These are phyloP conservation scores for Lithophane ornitopus DNA, from an alignment of 2,888 invertebrate genomes.

Conservation along the genomic window DNA sequence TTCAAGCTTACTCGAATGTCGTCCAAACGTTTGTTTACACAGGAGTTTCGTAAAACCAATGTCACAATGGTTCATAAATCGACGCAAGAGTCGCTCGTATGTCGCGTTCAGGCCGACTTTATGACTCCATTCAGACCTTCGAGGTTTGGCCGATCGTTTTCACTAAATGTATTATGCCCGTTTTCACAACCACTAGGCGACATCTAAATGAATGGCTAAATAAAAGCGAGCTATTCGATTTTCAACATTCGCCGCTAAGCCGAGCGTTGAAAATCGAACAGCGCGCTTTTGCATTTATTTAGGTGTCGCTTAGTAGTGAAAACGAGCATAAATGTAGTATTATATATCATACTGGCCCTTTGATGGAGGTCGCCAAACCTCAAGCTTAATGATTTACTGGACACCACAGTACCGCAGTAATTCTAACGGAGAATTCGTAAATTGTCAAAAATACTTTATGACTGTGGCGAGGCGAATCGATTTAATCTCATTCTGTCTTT, in stretches of 20 bases:
- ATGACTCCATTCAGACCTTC: conserved; percentile 85
- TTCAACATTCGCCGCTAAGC: not conserved
- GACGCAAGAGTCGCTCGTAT: conserved; percentile 69
- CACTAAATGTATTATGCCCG: conserved; percentile 77
- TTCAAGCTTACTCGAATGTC: conserved; percentile 60
- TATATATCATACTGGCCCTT: conserved; percentile 72
- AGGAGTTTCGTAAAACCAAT: conserved; percentile 80
- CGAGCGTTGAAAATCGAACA: not conserved
- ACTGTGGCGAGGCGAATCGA: conserved; percentile 83
- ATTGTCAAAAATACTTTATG: conserved; percentile 88
- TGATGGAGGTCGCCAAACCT: conserved; percentile 84
- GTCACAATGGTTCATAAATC: conserved; percentile 86
- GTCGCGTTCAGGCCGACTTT: conserved; percentile 76
- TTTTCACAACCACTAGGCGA: not conserved
- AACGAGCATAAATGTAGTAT: conserved; percentile 67
- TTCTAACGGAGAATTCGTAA: conserved; percentile 81
- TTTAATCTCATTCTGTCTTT: conserved; percentile 83
- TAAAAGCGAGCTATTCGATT: not conserved
- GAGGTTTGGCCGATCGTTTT: conserved; percentile 79
- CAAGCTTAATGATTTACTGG: conserved; percentile 85
- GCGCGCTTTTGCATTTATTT: not conserved
- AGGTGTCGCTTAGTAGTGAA: conserved; percentile 6
- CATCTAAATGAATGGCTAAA: not conserved
- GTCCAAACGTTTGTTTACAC: conserved; percentile 79
- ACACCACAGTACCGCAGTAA: conserved; percentile 76